These are phyloP conservation scores for Gryllus bimaculatus DNA, from an alignment of 1,140 invertebrate genomes.

Conservation along the genomic window DNA sequence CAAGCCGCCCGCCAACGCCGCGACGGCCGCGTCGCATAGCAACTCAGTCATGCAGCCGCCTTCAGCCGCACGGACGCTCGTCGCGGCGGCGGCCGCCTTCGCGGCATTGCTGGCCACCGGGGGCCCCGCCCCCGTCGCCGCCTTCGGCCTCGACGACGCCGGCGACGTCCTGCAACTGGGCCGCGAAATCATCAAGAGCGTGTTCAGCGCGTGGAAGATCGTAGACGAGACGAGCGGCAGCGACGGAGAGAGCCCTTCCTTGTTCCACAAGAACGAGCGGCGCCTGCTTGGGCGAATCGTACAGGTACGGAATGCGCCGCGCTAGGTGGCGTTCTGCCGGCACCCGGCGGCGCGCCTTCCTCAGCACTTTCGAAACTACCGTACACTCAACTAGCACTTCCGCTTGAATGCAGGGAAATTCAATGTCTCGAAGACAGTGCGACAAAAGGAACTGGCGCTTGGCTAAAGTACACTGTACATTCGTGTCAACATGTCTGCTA, in stretches of 20 bases:
- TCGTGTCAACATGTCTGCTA: no score
- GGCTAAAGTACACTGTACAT: no score
- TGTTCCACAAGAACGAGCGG: background rate
- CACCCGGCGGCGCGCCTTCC: no score
- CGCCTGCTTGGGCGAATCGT: slow-evolving; percentile 16
- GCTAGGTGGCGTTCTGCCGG: no score
- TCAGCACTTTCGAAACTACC: no score
- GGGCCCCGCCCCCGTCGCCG: slow-evolving; percentile 21
- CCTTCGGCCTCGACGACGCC: slow-evolving; percentile 36
- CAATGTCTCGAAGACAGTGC: no score
- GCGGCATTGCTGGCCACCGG: background rate
- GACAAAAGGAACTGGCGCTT: no score
- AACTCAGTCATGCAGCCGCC: background rate
- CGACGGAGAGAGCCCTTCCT: slow-evolving; percentile 17
- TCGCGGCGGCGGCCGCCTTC: background rate
- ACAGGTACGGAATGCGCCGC: slow-evolving; percentile 28
- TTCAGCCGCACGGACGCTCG: background rate
- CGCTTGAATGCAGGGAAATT: no score
- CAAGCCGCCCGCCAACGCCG: background rate
- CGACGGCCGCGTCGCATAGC: background rate
- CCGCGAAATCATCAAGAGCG: slow-evolving; percentile 45
- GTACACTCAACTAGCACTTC: no score
- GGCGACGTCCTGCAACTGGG: slow-evolving; percentile 49
- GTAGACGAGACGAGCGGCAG: slow-evolving; percentile 42
- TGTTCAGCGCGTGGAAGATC: slow-evolving; percentile 51